Base-by-base conservation (phyloP, 53 echinoderm and acorn worm species). In the Astropecten irregularis region DNA sequence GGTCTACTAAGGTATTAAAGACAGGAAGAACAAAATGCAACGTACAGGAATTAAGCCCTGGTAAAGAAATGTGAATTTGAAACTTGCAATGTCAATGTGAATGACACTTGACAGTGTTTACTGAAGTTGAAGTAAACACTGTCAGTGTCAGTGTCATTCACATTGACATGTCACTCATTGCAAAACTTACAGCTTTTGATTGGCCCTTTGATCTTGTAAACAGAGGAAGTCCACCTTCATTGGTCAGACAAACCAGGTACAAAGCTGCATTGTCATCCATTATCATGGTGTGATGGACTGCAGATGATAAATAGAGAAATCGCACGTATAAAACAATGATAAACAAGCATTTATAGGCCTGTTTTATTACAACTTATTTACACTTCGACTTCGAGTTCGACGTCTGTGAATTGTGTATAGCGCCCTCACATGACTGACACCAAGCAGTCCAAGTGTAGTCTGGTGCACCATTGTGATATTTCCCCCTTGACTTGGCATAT, bases 161-260 rank as follows among this genome's bases (percentile, higher is more conserved):
- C n/a, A n/a, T n/a, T n/a, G 44, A 6, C 3, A 40, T 47, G 21
- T 4, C 28, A 6, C 3, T 10, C 23, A 6, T 21, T 21, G 11
- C 4, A 7, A 14, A 9, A 56, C 91, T 86, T 87, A 96, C 96
- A 19, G 89, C 69, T 57, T 96, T 96, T 27, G 76, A 81, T 26
- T 89, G 86, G 36, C 96, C 96, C 29, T 94, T 86, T 0, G 96
- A 87, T 22, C 96, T 79, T 59, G 96, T 89, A 53, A 94, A 96
- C 4, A 96, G 69, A 16, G 96, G 96, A 64, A 96, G 93, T 37
- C 96, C 96, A 34, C 96, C 96, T 35, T 91, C 96, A 64, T 94
- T 93, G 9, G 96, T 96, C 49, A 96, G 86, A 66, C 96, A 96
- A 48, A 96, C 83, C 28, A 96, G 83, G 77, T 95, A 90, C 36